Evolutionary conservation across 2,888 invertebrate genomes (phyloP).

Genomic region (Lycophotia porphyrea): DNA sequence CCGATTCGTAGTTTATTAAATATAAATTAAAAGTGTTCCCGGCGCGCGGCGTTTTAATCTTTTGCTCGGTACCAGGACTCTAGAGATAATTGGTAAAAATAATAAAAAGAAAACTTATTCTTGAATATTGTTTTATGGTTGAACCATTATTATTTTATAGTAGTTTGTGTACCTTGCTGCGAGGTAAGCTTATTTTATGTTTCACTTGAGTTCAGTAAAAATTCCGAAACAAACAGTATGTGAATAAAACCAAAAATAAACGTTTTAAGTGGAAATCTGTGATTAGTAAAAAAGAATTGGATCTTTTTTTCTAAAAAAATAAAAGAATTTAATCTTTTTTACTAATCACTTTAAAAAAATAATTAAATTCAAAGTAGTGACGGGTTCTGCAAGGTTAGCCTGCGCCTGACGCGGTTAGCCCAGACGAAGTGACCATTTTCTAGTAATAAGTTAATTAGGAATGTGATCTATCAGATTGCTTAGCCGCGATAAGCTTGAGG

Average conservation of each 20-base stretch:
- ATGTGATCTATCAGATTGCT: background rate
- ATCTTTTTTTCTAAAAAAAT: too few relatives aligned
- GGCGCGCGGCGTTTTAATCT: constrained; percentile 48
- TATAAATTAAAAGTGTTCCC: constrained; percentile 46
- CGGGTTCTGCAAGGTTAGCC: too few relatives aligned
- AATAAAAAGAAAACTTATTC: constrained; percentile 8
- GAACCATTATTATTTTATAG: background rate
- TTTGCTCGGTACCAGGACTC: constrained; percentile 24
- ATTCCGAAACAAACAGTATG: constrained; percentile 4
- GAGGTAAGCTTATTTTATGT: background rate
- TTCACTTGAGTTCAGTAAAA: background rate
- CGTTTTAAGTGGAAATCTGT: background rate
- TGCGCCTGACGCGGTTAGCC: background rate
- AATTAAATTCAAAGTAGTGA: background rate
- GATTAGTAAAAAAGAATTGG: too few relatives aligned
- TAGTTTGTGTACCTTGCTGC: background rate
- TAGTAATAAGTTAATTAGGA: background rate
- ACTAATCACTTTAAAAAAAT: background rate
- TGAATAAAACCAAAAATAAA: constrained; percentile 4
- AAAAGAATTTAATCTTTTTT: too few relatives aligned
- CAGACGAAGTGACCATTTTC: background rate
- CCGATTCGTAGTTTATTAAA: constrained; percentile 53
- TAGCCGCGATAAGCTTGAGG: background rate
- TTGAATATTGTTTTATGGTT: background rate
- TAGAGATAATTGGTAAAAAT: constrained; percentile 32